Evolutionary conservation across 2,797 vertebrate species (phyloP).

Genomic region (Merluccius polli): DNA sequence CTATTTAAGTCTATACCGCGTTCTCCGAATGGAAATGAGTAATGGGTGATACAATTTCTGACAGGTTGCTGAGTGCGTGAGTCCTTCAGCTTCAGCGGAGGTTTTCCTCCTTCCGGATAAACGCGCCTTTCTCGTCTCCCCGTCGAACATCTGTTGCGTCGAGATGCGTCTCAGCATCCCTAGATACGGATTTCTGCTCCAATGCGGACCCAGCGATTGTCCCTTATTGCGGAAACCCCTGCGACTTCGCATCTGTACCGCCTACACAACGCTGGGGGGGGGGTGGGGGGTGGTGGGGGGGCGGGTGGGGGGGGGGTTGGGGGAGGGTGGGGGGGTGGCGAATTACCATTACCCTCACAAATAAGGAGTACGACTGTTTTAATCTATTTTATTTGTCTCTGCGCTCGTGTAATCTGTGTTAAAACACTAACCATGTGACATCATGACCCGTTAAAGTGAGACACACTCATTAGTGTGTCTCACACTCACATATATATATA

Average conservation of each 20-base stretch:
- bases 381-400: neutral
- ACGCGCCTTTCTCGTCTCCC: conserved; percentile 54
- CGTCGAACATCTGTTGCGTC: conserved; percentile 63
- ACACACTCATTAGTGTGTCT: no score
- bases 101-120: conserved; percentile 63
- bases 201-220: conserved; percentile 53
- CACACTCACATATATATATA: no score
- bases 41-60: conserved; percentile 5
- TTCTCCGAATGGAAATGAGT: no score
- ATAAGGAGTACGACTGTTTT: neutral
- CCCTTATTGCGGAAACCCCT: conserved; percentile 44
- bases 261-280: conserved; percentile 43
- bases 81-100: conserved; percentile 27
- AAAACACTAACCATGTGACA: neutral
- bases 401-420: no score
- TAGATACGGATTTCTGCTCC: conserved; percentile 57
- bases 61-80: conserved; percentile 39
- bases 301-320: conserved; percentile 8
- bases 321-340: no score
- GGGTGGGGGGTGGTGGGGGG: neutral
- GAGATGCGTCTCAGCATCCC: conserved; percentile 51
- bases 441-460: neutral
- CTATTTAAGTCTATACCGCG: no score
- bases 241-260: conserved; percentile 49
- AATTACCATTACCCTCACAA: neutral